These are phyloP conservation scores for Echeneis naucrates DNA, from an alignment of 2,797 vertebrate genomes.

Conservation along the genomic window DNA sequence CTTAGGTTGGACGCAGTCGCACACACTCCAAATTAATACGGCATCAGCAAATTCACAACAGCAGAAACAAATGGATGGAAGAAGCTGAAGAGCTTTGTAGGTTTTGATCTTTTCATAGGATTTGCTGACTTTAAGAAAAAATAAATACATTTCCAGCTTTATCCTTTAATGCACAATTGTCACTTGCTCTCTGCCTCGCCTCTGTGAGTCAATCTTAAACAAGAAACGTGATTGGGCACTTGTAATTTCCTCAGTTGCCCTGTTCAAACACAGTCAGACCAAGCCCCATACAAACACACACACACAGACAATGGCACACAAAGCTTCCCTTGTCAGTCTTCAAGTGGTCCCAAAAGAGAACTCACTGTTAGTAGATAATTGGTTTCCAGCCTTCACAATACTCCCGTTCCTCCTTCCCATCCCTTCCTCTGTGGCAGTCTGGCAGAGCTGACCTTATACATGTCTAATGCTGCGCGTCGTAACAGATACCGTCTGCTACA, in stretches of 20 bases:
- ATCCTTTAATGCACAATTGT: neutral
- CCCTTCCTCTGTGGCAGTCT: conserved; percentile 14
- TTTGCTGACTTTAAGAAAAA: conserved; percentile 1
- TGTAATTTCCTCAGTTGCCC: conserved; percentile 58
- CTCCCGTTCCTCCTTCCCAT: conserved; percentile 18
- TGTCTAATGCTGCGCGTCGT: conserved; percentile 26
- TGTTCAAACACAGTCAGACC: conserved; percentile 53
- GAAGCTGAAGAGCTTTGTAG: neutral
- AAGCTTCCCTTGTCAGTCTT: conserved; percentile 36
- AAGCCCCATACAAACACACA: conserved; percentile 37
- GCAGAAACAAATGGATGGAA: neutral
- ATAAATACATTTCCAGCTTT: neutral
- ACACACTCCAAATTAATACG: neutral
- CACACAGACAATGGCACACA: conserved; percentile 21
- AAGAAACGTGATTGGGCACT: conserved; percentile 40
- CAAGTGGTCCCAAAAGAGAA: conserved; percentile 56
- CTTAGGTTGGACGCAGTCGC: neutral
- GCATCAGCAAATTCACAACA: neutral
- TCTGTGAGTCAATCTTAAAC: conserved; percentile 10
- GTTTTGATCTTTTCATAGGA: conserved; percentile 10
- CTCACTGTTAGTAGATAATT: conserved; percentile 69
- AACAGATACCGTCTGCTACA: no score
- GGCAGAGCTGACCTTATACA: conserved; percentile 8
- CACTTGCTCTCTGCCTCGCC: neutral
- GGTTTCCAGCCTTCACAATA: conserved; percentile 66